Evolutionary conservation across 2,797 vertebrate genomes (phyloP).

Genomic region (Hemitrygon akajei): DNA sequence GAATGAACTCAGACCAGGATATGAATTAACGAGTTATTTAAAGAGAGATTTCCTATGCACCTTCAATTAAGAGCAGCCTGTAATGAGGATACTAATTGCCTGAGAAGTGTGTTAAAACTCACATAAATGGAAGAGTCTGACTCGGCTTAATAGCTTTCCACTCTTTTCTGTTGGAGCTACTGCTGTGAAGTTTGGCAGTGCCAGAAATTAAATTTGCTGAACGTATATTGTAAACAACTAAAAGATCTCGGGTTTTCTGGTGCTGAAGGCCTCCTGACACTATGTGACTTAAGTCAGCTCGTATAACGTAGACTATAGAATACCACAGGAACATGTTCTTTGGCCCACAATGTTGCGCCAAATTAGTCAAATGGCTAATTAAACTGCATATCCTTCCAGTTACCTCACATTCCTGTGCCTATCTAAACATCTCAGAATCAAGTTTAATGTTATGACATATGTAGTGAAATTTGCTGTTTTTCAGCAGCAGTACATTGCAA

Average conservation of each 20-base stretch:
- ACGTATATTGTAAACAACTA: background rate
- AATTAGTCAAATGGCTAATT: no score
- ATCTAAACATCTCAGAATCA: no score
- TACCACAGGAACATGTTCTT: no score
- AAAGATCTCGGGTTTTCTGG: background rate
- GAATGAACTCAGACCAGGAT: background rate
- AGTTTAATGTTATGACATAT: no score
- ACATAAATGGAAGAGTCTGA: background rate
- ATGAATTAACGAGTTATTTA: background rate
- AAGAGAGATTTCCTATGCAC: background rate
- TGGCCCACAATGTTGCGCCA: no score
- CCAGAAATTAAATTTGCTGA: background rate
- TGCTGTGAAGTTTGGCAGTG: slow-evolving; percentile 11
- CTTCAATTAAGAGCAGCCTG: slow-evolving; percentile 15
- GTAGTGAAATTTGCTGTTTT: no score
- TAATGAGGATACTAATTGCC: slow-evolving; percentile 23
- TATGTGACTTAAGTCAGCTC: background rate
- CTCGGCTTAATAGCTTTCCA: background rate
- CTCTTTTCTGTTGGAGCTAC: background rate
- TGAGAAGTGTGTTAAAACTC: slow-evolving; percentile 27
- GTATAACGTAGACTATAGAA: no score
- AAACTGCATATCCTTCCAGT: no score
- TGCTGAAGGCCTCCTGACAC: background rate
- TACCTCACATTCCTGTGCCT: no score
- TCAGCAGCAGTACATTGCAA: no score